A percentile compares a stretch with the other conserved stretches of the same genome.
Evolutionary conservation across 2,888 invertebrate species (phyloP).

Genomic region (Halictus ligatus): DNA sequence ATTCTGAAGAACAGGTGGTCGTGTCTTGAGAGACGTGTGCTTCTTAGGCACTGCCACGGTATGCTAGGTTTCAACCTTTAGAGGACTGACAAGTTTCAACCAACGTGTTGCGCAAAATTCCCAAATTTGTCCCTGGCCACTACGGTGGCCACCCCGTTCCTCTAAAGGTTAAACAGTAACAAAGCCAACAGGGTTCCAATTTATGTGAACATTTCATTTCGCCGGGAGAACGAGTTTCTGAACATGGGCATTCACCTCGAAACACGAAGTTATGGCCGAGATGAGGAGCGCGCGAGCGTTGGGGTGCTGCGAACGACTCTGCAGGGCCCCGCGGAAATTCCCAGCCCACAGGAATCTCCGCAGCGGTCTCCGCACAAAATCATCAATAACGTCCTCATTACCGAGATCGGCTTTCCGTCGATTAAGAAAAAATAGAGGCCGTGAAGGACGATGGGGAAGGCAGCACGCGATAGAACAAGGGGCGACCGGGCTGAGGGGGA

Average conservation of each 20-base stretch:
- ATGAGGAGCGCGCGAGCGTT: background rate
- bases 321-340: background rate
- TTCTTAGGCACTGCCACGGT: too few relatives aligned
- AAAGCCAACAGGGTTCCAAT: background rate
- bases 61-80: too few relatives aligned
- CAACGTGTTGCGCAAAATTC: background rate
- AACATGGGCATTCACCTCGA: background rate
- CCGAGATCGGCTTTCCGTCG: conserved; percentile 15
- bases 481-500: conserved; percentile 25
- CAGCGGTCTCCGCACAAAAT: conserved; percentile 16
- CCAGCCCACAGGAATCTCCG: conserved; percentile 11
- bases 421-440: conserved; percentile 1
- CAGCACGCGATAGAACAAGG: conserved; percentile 34
- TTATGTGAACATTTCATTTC: background rate
- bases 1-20: background rate
- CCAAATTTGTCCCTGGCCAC: background rate
- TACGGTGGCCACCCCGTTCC: too few relatives aligned
- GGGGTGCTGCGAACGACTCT: background rate
- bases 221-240: background rate
- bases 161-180: background rate
- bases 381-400: conserved; percentile 24
- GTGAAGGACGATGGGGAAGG: conserved; percentile 24
- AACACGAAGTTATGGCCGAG: background rate
- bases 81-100: too few relatives aligned
- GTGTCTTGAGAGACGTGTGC: too few relatives aligned